These are phyloP conservation scores for Apodemus sylvaticus DNA, from an alignment of 2,113 vertebrate species.

Conservation along the genomic window DNA sequence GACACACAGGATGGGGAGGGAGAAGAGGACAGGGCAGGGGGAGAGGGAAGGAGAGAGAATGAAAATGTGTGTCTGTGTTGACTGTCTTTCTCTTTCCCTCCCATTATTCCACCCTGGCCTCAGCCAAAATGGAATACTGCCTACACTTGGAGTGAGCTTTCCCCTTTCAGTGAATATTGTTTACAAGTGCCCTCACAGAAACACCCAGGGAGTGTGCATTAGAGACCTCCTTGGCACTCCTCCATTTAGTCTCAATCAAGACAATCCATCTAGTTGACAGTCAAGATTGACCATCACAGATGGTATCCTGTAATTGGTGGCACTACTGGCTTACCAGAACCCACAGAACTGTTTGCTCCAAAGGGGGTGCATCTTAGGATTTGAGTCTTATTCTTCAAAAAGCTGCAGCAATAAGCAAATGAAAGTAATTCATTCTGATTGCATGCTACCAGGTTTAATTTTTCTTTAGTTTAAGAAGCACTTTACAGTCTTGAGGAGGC, in stretches of 20 bases:
- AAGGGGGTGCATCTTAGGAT: not conserved
- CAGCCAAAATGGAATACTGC: not conserved
- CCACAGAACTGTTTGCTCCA: not conserved
- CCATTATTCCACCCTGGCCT: not conserved
- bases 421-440: not conserved
- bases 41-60: no score
- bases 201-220: not conserved
- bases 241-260: not conserved
- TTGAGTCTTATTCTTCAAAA: not conserved
- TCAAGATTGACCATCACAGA: not conserved
- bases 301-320: no score
- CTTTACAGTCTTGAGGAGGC: not conserved
- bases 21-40: no score
- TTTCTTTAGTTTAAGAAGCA: slow-evolving; percentile 17
- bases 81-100: not conserved
- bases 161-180: not conserved
- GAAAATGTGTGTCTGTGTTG: not conserved
- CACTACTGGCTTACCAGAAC: not conserved
- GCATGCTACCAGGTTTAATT: not conserved
- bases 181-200: not conserved
- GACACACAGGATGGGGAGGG: not conserved
- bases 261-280: not conserved
- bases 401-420: not conserved
- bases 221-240: not conserved
- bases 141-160: not conserved